Evolutionary conservation across 2,888 invertebrate species (phyloP), one percentile per base, ranked within the genome.

Genomic region (Scaptomyza polygonia): DNA sequence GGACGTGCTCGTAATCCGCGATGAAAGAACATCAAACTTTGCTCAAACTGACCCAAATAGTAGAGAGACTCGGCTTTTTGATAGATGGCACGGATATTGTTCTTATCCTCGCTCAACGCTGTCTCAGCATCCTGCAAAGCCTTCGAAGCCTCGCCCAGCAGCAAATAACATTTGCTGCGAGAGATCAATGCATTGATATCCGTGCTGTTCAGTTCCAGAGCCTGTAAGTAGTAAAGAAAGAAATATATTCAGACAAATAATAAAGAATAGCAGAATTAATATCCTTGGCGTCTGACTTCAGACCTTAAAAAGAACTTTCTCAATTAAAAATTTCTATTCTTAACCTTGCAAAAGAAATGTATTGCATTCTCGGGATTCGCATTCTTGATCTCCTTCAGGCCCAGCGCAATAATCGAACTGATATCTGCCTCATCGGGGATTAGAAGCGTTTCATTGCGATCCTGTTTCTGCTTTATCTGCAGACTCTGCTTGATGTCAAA

Each of bases 31-130:
- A 98, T 97, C 27, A 98, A 93, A 80, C 98, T 97, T 91, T 97
- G 95, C 90, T 98, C 98, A 89, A 98, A 98, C 89, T 98, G 96
- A 0, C 97, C 97, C 51, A 97, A 94, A 90, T 96, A 96, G 92
- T 98, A 98, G 39, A 98, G 92, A 0, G 97, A 95, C 91, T 98
- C 98, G 0, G 98, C 98, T 92, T 98, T 98, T 89, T 97, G 97
- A 86, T 96, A 96, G 66, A 97, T 93, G 5, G 95, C 96, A 81
- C 94, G 93, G 54, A 95, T 93, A 88, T 95, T 95, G 72, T 93
- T 94, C 43, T 95, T 95, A 83, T 96, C 96, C 53, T 95, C 93
- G 48, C 93, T 93, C 3, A 98, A 92, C 0, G 97, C 97, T 1
- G 94, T 93, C 90, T 98, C 97, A 0, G 98, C 97, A 89, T 98